Evolutionary conservation across 2,797 vertebrate species (phyloP), one percentile per base, ranked within the genome.

Genomic region (Hephaestus fuliginosus): DNA sequence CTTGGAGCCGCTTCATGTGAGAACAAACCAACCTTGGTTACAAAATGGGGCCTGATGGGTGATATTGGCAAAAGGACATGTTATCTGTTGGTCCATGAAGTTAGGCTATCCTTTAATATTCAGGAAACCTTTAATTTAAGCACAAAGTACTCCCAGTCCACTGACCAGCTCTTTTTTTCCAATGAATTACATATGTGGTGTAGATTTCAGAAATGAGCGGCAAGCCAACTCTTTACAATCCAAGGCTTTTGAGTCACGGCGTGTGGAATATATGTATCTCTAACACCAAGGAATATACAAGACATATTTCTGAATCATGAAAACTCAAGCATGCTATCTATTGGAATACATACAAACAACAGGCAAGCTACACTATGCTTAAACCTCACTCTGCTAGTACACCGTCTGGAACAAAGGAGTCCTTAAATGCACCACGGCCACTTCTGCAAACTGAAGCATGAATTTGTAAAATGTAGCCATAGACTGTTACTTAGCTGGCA

Each of bases 391-490:
- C 65, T 68, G 56, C 64, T 30, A 4, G 64, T 17, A 25, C 43
- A 70, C 28, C 49, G 3, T 66, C 17, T 41, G 33, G 46, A 62
- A 36, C 30, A 44, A 28, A 61, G 0, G 4, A 39, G 49, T 70
- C 66, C 56, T 78, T 67, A 48, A 82, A 81, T 60, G 80, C 22
- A 81, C 41, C 43, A 49, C 61, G 68, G 76, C 60, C 74, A 64
- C 25, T 68, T 67, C 41, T 70, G 60, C 72, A 80, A 60, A 72
- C 81, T 30, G 28, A 76, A 58, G 71, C 82, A 78, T 65, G 58
- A 84, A 74, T 81, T 64, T 74, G 41, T 76, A 69, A 90, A 84
- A 68, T 11, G 57, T 12, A 48, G 74, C 18, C 60, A 61, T 53
- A 43, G 22, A 62, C 18, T 0, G 44, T 33, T 76, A 20, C 69